Percentiles rank a stretch among this genome's conserved stretches.
phyloP scores from a whole-genome alignment of 2,888 invertebrate species.

The Tupiocoris notatus region DNA sequence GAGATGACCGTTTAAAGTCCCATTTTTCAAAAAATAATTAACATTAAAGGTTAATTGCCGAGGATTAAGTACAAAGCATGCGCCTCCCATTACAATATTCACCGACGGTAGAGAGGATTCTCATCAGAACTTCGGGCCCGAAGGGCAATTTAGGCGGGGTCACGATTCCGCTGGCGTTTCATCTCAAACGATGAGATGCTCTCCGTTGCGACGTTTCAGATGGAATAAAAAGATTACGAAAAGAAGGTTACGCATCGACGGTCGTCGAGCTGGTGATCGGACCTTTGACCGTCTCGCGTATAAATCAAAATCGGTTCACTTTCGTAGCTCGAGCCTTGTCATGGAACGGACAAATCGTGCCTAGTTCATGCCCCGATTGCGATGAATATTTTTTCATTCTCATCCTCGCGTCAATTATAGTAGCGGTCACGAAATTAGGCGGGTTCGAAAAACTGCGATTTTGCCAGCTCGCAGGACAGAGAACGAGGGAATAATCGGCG shows the following conservation, averaged over 20 bases:
- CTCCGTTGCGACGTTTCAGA: not conserved
- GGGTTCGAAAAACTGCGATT: too few relatives aligned
- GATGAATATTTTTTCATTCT: too few relatives aligned
- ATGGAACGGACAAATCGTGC: not conserved
- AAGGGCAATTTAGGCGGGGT: not conserved
- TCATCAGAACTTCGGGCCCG: not conserved
- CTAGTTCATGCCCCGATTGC: not conserved
- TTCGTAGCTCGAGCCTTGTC: not conserved
- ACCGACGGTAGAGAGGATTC: too few relatives aligned
- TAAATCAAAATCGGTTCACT: not conserved
- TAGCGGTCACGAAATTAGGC: too few relatives aligned
- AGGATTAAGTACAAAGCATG: constrained; percentile 16
- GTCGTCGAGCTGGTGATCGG: not conserved
- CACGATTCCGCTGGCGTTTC: not conserved
- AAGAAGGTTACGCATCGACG: not conserved
- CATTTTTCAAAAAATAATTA: constrained; percentile 29
- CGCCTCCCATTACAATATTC: not conserved
- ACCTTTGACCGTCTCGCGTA: not conserved
- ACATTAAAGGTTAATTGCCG: constrained; percentile 22
- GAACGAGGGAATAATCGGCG: too few relatives aligned
- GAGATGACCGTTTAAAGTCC: not conserved
- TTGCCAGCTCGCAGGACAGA: too few relatives aligned
- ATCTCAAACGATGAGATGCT: not conserved
- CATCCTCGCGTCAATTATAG: too few relatives aligned
- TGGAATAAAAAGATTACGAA: not conserved